Evolutionary conservation across 2,888 invertebrate genomes (phyloP).

Genomic region (Mesochorus sp.): DNA sequence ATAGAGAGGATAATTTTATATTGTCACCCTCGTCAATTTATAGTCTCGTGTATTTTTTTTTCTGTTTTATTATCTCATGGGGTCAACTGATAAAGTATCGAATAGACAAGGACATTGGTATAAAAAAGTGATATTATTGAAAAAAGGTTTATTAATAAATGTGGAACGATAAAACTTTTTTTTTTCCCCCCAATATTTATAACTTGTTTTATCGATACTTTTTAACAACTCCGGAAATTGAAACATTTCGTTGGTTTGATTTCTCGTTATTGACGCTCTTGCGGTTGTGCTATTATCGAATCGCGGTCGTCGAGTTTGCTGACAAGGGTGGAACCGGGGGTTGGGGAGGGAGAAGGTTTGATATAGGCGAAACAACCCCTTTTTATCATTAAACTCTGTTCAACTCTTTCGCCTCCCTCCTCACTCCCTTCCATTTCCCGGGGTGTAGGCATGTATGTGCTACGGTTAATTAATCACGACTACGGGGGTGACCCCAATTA

Average conservation of each 20-base stretch:
- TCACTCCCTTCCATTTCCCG: not conserved
- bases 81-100: no score
- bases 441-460: not conserved
- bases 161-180: no score
- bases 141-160: no score
- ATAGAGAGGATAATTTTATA: no score
- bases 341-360: not conserved
- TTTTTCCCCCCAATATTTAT: not conserved
- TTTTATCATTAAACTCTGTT: not conserved
- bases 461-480: slow-evolving; percentile 29
- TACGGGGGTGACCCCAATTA: slow-evolving; percentile 24
- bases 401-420: no score
- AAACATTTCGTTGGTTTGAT: not conserved
- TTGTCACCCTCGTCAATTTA: no score
- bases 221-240: not conserved
- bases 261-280: slow-evolving; percentile 7
- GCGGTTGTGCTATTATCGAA: slow-evolving; percentile 29
- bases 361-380: not conserved
- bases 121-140: no score
- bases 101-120: no score
- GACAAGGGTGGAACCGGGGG: not conserved
- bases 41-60: not conserved
- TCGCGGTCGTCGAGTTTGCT: slow-evolving; percentile 9
- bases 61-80: no score
- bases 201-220: not conserved